Evolutionary conservation across 2,797 vertebrate species (phyloP).

Genomic region (Alfaro cultratus): DNA sequence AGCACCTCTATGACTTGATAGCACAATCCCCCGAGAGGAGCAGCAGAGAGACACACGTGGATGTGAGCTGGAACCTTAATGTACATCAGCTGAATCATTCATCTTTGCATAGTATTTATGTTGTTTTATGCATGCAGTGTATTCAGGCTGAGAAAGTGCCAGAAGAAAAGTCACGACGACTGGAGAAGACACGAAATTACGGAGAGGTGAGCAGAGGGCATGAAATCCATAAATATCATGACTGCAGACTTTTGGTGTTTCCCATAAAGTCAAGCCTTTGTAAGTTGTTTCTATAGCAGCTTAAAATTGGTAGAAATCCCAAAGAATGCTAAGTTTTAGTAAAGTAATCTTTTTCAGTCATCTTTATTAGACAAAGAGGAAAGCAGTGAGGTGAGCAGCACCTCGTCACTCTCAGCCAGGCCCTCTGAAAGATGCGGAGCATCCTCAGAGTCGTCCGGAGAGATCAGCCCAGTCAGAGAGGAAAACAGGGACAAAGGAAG

Average conservation of each 20-base stretch:
- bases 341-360: conserved; percentile 30
- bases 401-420: conserved; percentile 26
- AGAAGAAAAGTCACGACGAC: conserved; percentile 31
- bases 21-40: conserved; percentile 64
- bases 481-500: conserved; percentile 35
- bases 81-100: not conserved
- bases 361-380: conserved; percentile 32
- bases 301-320: conserved; percentile 14
- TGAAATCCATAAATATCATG: not conserved
- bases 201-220: conserved; percentile 45
- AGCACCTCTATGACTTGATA: conserved; percentile 86
- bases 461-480: conserved; percentile 23
- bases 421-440: conserved; percentile 27
- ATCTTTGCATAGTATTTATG: conserved; percentile 6
- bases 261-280: not conserved
- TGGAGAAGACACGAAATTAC: conserved; percentile 34
- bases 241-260: conserved; percentile 1
- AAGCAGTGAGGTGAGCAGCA: conserved; percentile 42
- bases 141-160: conserved; percentile 43
- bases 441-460: conserved; percentile 33
- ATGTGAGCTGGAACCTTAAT: conserved; percentile 61
- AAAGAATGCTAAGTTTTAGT: conserved; percentile 12
- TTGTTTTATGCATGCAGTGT: conserved; percentile 39
- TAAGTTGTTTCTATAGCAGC: not conserved
- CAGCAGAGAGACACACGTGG: conserved; percentile 35